phyloP scores from a whole-genome alignment of 2,113 vertebrate genomes.

The Pheucticus melanocephalus region DNA sequence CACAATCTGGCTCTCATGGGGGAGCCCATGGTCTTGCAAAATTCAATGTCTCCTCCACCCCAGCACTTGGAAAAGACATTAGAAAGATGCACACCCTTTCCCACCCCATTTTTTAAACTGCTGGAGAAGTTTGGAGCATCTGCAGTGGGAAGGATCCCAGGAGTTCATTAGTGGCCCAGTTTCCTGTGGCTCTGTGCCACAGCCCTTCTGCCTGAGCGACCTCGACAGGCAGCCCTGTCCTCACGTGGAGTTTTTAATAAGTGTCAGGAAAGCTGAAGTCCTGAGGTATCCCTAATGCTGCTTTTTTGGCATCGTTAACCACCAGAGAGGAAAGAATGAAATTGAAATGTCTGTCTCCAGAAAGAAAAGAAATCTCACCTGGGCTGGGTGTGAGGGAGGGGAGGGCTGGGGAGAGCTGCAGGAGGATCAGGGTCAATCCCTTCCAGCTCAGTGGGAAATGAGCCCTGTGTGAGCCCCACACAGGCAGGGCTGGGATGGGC shows the following conservation, averaged over 20 bases:
- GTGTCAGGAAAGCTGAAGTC: neutral
- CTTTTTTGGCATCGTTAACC: neutral
- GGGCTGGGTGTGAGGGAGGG: neutral
- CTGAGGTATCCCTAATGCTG: neutral
- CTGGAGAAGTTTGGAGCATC: neutral
- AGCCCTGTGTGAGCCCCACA: neutral
- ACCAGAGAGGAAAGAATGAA: neutral
- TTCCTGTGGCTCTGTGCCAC: conserved; percentile 1
- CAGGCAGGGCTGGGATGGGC: neutral
- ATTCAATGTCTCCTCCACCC: neutral
- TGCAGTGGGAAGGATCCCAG: neutral
- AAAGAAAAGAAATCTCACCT: neutral
- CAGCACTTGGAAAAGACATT: neutral
- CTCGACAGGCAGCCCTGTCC: conserved; percentile 13
- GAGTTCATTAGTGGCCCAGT: neutral
- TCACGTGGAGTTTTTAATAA: conserved; percentile 1
- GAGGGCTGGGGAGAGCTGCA: neutral
- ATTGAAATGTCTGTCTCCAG: neutral
- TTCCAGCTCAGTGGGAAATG: neutral
- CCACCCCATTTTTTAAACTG: neutral
- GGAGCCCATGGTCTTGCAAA: accelerated
- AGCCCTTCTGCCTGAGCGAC: conserved; percentile 28
- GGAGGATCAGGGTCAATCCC: neutral
- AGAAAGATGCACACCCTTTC: neutral
- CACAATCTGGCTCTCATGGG: neutral